Evolutionary conservation across 2,797 vertebrate genomes (phyloP).

Genomic region (Danio choprae): DNA sequence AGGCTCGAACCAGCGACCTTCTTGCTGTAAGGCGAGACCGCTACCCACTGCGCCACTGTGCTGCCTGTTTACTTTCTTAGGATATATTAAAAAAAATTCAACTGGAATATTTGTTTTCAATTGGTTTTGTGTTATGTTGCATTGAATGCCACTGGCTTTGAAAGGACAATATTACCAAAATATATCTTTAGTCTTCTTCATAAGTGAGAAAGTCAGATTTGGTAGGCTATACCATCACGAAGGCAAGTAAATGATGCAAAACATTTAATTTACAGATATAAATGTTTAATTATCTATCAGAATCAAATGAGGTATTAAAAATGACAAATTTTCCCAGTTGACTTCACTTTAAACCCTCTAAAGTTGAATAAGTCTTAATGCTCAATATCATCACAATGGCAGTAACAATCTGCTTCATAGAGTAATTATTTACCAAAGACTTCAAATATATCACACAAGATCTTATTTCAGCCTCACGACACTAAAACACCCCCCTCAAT

Average conservation of each 20-base stretch:
- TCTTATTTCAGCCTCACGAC: background rate
- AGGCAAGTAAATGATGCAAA: too few species aligned
- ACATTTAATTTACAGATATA: background rate
- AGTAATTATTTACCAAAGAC: background rate
- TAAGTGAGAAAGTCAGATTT: background rate
- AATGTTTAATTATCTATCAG: background rate
- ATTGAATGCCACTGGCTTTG: too few species aligned
- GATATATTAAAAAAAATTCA: too few species aligned
- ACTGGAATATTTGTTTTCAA: too few species aligned
- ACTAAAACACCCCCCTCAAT: background rate
- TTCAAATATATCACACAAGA: slow-evolving; percentile 18
- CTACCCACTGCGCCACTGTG: too few species aligned
- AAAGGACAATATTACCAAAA: too few species aligned
- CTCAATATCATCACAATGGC: background rate
- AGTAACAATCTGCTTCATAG: background rate
- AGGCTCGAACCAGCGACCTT: too few species aligned
- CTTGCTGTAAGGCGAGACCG: too few species aligned
- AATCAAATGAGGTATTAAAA: background rate
- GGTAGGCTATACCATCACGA: background rate
- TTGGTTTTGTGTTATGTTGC: too few species aligned
- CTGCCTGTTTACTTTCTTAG: too few species aligned
- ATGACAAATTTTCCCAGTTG: background rate
- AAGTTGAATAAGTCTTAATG: background rate
- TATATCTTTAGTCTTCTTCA: background rate
- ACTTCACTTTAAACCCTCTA: background rate